Evolutionary conservation across 1,140 invertebrate species (phyloP), one percentile per base, ranked within the genome.

Genomic region (Neodiprion lecontei): DNA sequence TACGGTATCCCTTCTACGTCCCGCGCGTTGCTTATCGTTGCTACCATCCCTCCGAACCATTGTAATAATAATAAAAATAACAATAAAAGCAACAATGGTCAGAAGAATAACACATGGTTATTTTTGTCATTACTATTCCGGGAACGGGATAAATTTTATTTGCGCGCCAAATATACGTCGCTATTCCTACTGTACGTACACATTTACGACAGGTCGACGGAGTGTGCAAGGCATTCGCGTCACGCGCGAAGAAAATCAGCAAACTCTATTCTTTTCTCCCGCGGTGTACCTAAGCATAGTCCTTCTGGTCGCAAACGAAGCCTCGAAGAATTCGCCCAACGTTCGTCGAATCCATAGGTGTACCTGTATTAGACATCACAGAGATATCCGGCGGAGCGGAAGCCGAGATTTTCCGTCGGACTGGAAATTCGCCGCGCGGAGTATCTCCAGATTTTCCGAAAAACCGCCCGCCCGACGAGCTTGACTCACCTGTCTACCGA

Each of bases 401-500:
- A 21, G 17, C 17, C 17, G 17, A 21, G 17, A 21, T 21, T 21
- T 21, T 40, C 28, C 28, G 28, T 3, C 28, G 28, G 28, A 3
- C 0, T 40, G 28, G 28, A 40, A 40, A 40, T 40, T 40, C 28
- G 28, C 5, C 2, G 5, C 28, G 0, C 28, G 1, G 28, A 40
- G 28, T 40, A 40, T 40, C 28, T 40, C 28, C 0, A 40, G 5
- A 40, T 40, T 40, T 40, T 40, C 1, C 28, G 5, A 40, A 40
- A 40, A 40, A 40, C 5, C 28, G 28, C 28, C 28, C 5, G 28
- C 5, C 1, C 28, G 2, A 40, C 5, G 28, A 40, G 1, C 28
- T 40, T 5, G 53, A 85, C 90, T 92, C 89, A 99, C 97, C 98
- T 96, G 92, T 99, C 98, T 88, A 99, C 96, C 82, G 96, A 98